Conservation (phyloP, 2,113 vertebrate genomes). For the Motacilla alba region DNA sequence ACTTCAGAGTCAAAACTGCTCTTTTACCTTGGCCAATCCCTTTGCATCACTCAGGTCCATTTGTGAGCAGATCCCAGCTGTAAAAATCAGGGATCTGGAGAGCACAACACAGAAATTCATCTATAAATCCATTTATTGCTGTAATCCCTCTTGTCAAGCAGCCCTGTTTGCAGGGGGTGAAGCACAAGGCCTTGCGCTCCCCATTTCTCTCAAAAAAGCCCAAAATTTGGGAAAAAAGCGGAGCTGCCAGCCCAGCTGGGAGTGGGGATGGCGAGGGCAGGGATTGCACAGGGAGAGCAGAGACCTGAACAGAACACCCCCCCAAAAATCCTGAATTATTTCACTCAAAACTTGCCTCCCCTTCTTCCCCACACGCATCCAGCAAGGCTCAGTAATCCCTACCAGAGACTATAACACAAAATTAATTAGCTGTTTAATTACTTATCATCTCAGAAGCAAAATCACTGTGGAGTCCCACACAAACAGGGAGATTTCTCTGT, state of each 20-base stretch:
- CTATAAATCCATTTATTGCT: background rate
- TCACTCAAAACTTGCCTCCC: background rate
- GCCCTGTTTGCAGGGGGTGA: background rate
- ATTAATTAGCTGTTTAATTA: background rate
- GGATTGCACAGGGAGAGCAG: background rate
- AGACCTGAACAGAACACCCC: background rate
- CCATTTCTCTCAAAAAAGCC: background rate
- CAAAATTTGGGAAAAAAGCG: background rate
- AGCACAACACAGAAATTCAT: fast-evolving
- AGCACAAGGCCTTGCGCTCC: no score
- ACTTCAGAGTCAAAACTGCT: background rate
- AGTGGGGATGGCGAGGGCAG: background rate
- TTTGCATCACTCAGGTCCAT: background rate
- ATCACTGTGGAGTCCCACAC: background rate
- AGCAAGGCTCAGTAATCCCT: background rate
- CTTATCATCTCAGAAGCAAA: background rate
- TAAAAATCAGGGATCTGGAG: background rate
- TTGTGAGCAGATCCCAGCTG: background rate
- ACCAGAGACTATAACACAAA: background rate
- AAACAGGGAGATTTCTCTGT: background rate
- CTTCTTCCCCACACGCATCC: background rate
- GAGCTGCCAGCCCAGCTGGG: background rate
- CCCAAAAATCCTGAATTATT: background rate
- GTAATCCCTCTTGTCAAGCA: background rate
- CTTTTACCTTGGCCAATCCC: background rate